Evolutionary conservation across 1,140 invertebrate species (phyloP).

Genomic region (Dendroctonus ponderosae): DNA sequence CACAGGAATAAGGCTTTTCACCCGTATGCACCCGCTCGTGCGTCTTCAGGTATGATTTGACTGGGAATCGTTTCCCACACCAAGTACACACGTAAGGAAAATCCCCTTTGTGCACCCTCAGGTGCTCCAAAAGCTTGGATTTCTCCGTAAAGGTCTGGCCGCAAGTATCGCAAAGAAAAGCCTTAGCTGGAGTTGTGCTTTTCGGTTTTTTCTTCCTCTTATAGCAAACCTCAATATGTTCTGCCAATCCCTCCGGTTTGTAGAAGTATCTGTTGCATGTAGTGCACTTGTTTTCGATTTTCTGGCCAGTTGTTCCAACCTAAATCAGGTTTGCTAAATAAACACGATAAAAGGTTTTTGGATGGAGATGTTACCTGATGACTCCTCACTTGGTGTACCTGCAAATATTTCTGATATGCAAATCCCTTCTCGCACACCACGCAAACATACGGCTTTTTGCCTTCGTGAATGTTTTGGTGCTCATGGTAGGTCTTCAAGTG

Average conservation of each 20-base stretch:
- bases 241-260: slow-evolving; percentile 51
- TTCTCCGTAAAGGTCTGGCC: slow-evolving; percentile 58
- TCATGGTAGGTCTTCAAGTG: slow-evolving; percentile 32
- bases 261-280: slow-evolving; percentile 52
- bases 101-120: slow-evolving; percentile 58
- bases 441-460: slow-evolving; percentile 55
- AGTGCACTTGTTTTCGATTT: slow-evolving; percentile 38
- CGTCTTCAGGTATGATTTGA: slow-evolving; percentile 56
- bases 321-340: slow-evolving; percentile 48
- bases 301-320: slow-evolving; percentile 36
- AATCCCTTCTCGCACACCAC: slow-evolving; percentile 60
- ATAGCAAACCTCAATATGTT: slow-evolving; percentile 49
- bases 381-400: slow-evolving; percentile 49
- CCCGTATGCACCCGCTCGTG: slow-evolving; percentile 58
- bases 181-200: slow-evolving; percentile 30
- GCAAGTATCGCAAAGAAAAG: slow-evolving; percentile 56
- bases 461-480: slow-evolving; percentile 42
- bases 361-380: slow-evolving; percentile 44
- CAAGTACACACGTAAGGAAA: slow-evolving; percentile 54
- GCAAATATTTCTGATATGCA: slow-evolving; percentile 51
- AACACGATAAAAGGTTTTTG: background rate
- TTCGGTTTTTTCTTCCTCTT: slow-evolving; percentile 27
- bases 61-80: slow-evolving; percentile 55
- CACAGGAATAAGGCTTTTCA: slow-evolving; percentile 56
- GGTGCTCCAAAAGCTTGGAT: slow-evolving; percentile 59